Evolutionary conservation across 2,797 vertebrate genomes (phyloP), one percentile per base, ranked within the genome.

Genomic region (Enteromius treurensis): DNA sequence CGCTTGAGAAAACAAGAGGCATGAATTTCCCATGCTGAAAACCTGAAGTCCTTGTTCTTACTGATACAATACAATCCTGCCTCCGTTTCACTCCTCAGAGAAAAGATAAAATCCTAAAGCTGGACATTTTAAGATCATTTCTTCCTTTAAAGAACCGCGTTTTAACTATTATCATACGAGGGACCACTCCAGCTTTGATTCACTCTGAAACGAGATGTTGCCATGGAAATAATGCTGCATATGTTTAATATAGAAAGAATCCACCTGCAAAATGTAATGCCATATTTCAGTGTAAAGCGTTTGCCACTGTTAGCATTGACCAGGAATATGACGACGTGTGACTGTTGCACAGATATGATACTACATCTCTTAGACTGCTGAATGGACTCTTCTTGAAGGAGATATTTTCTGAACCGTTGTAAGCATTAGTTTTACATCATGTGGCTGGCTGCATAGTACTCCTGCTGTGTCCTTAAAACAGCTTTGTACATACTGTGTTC

Each of bases 241-340:
- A 88, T 81, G 80, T 89, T 84, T 86, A 86, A 90, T 90, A 89
- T 89, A 90, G 88, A 86, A 88, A 89, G 85, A 86, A 83, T 90
- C 84, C 90, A 90, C 86, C 90, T 90, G 87, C 84, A 90, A 90
- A 88, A 88, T 86, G 84, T 86, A 87, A 89, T 87, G 85, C 76
- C 86, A 87, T 84, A 88, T 81, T 88, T 84, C 69, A 87, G 77
- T 86, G 84, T 83, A 85, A 71, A 83, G 82, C 84, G 78, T 32
- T 69, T 55, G 15, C 23, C 64, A 53, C 45, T 47, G 47, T 74
- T 69, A 55, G 68, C 34, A 70, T n/a, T 29, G 45, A 21, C 2
- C 49, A 84, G 73, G 60, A 51, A 32, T 51, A 71, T 42, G 60
- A 83, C 40, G 53, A 70, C 14, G 29, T 74, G 58, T 62, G 80